These are phyloP conservation scores for Dolichomitus sp. DNA, from an alignment of 2,888 invertebrate species.

Conservation along the genomic window DNA sequence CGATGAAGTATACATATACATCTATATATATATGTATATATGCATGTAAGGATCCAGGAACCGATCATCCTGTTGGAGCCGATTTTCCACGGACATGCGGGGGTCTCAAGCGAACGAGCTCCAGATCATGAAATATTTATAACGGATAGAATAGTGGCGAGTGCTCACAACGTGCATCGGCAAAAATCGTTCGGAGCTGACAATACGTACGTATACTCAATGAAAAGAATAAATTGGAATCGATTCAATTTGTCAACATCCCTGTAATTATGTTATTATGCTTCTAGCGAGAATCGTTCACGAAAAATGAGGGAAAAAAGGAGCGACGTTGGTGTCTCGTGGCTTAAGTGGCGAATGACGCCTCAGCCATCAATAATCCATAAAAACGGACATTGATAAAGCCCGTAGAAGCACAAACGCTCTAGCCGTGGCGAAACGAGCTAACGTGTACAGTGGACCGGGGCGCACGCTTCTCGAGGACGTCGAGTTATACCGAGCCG, in stretches of 20 bases:
- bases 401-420: slow-evolving; percentile 51
- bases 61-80: slow-evolving; percentile 75
- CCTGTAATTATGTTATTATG: slow-evolving; percentile 85
- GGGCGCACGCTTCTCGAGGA: slow-evolving; percentile 28
- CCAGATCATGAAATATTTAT: slow-evolving; percentile 85
- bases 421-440: slow-evolving; percentile 66
- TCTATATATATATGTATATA: slow-evolving; percentile 3
- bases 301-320: slow-evolving; percentile 44
- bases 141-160: slow-evolving; percentile 64
- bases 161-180: slow-evolving; percentile 21
- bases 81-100: slow-evolving; percentile 81
- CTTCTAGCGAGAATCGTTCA: slow-evolving; percentile 67
- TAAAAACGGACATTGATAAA: slow-evolving; percentile 74
- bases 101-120: slow-evolving; percentile 42
- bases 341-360: slow-evolving; percentile 67
- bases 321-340: slow-evolving; percentile 33
- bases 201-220: slow-evolving; percentile 63
- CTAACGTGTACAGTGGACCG: slow-evolving; percentile 11
- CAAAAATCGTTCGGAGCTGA: slow-evolving; percentile 30
- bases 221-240: slow-evolving; percentile 85
- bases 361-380: slow-evolving; percentile 81
- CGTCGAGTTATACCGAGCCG: slow-evolving; percentile 44
- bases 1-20: slow-evolving; percentile 6
- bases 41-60: slow-evolving; percentile 33
- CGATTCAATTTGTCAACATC: slow-evolving; percentile 85